Evolutionary conservation across 2,888 invertebrate genomes (phyloP).

Genomic region (Orthonevra nobilis): DNA sequence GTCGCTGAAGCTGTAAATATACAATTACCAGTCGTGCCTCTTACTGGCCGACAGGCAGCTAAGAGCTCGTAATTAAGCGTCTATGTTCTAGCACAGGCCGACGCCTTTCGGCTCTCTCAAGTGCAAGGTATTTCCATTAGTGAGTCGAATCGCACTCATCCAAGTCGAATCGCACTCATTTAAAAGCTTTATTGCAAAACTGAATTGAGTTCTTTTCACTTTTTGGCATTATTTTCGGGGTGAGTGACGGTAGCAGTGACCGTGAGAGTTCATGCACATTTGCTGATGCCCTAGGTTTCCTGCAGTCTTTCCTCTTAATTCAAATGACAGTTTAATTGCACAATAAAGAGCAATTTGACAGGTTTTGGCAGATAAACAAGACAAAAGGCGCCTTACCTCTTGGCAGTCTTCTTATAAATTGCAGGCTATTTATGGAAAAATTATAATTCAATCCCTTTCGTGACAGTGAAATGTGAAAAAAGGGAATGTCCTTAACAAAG

Average conservation of each 20-base stretch:
- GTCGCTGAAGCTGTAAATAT: not conserved
- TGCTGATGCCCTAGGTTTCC: too few species aligned
- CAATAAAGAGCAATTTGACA: constrained; percentile 14
- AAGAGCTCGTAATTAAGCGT: constrained; percentile 58
- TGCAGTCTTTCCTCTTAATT: constrained; percentile 23
- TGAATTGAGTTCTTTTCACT: constrained; percentile 4
- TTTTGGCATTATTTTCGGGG: constrained; percentile 36
- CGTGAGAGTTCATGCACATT: constrained; percentile 45
- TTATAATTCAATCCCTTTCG: not conserved
- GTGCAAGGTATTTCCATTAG: too few species aligned
- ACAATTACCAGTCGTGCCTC: too few species aligned
- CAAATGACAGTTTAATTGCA: constrained; percentile 26
- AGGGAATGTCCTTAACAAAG: not conserved
- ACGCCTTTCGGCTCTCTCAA: too few species aligned
- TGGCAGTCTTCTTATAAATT: not conserved
- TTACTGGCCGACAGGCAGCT: constrained; percentile 4
- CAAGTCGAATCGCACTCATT: constrained; percentile 10
- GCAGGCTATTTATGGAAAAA: not conserved
- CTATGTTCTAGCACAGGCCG: too few species aligned
- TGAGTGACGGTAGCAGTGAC: constrained; percentile 27
- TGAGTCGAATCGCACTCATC: constrained; percentile 4
- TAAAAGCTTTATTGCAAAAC: constrained; percentile 24
- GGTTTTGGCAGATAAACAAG: too few species aligned
- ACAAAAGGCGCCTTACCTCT: too few species aligned
- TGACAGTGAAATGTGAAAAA: not conserved